Evolutionary conservation across 2,113 vertebrate genomes (phyloP), one percentile per base, ranked within the genome.

Genomic region (Raphicerus campestris): DNA sequence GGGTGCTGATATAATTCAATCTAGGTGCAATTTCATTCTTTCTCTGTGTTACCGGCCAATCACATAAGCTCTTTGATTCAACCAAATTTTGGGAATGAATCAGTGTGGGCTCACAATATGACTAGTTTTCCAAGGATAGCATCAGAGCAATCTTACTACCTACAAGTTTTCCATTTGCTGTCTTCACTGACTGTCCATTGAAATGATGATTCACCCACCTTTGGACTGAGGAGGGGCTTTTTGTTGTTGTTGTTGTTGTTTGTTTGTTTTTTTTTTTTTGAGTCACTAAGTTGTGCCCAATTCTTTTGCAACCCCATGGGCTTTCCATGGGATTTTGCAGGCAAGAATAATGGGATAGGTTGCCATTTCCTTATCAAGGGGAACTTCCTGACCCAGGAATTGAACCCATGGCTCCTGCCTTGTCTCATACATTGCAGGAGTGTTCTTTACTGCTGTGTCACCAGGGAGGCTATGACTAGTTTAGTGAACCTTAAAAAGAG

Each of bases 11-110:
- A 73, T 45, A 42, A 5, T 56, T 91, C 15, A 53, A 24, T 55
- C 1, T 0, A 45, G 20, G 28, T 10, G 24, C 15, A 26, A 56
- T 95, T 98, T 97, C 53, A 93, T 94, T 28, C 26, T 51, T 78
- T 87, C 95, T 86, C 93, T 90, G 95, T 75, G 94, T 93, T 35
- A 87, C 16, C 87, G 53, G 32, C 45, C 95, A 98, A 80, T 98
- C 97, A 80, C 16, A 89, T 87, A 14, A 80, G 15, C 26, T 91
- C 3, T 39, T 94, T 91, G 19, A 92, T 88, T 92, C 49, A 93
- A 94, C 93, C 53, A 61, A 97, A 93, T 94, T 89, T 92, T 80
- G 70, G 56, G 83, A 3, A 87, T 15, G 2, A 32, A 95, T 39
- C 88, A 89, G 7, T 6, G 47, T 30, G 89, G 39, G 2, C 75